These are phyloP conservation scores for Melitaea athalia DNA, from an alignment of 2,888 invertebrate species.

Conservation along the genomic window DNA sequence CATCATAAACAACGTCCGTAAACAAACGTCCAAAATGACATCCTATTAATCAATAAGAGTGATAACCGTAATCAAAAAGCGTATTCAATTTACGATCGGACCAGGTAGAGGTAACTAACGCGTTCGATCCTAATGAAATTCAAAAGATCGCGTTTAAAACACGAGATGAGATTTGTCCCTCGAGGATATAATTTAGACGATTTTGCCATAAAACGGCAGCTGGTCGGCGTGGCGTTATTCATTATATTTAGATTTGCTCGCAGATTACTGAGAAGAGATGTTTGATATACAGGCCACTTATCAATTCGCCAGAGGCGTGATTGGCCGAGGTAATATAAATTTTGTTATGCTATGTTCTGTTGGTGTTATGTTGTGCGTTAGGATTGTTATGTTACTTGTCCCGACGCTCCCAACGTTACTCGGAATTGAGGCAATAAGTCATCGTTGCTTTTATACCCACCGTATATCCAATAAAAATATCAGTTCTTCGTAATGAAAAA, in stretches of 20 bases:
- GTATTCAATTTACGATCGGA: slow-evolving; percentile 43
- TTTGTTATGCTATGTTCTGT: slow-evolving; percentile 48
- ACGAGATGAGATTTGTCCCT: slow-evolving; percentile 68
- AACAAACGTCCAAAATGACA: slow-evolving; percentile 37
- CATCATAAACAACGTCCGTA: slow-evolving; percentile 32
- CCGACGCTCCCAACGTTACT: slow-evolving; percentile 20
- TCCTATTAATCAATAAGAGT: slow-evolving; percentile 34
- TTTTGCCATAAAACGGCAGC: slow-evolving; percentile 71
- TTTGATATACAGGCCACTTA: slow-evolving; percentile 76
- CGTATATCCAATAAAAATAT: slow-evolving; percentile 16
- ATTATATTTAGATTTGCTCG: slow-evolving; percentile 65
- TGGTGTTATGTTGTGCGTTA: slow-evolving; percentile 43
- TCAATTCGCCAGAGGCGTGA: slow-evolving; percentile 66
- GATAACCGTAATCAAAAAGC: slow-evolving; percentile 41
- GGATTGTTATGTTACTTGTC: slow-evolving; percentile 34
- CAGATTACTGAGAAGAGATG: slow-evolving; percentile 73
- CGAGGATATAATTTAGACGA: slow-evolving; percentile 68
- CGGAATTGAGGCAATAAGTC: slow-evolving; percentile 26
- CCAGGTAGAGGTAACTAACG: slow-evolving; percentile 44
- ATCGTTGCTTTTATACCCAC: slow-evolving; percentile 18
- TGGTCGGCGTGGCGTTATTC: slow-evolving; percentile 55
- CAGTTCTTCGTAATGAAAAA: slow-evolving; percentile 13
- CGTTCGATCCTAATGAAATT: slow-evolving; percentile 64
- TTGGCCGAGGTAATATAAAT: slow-evolving; percentile 47
- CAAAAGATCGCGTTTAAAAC: slow-evolving; percentile 59